Percentiles rank a stretch among this genome's conserved stretches.
Evolutionary conservation across 2,888 invertebrate species (phyloP).

Genomic region (Myopa testacea): DNA sequence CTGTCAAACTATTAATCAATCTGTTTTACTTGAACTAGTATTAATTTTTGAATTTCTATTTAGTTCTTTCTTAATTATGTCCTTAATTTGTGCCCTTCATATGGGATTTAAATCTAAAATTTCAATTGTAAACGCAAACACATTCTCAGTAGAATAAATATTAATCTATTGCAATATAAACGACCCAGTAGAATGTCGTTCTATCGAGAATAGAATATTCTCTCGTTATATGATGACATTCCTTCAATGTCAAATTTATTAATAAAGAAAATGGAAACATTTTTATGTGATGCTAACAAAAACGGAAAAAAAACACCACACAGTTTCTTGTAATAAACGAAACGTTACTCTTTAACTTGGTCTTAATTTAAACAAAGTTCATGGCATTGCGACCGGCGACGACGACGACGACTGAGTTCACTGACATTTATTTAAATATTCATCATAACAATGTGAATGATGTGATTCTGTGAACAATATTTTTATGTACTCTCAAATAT

Average conservation of each 20-base stretch:
- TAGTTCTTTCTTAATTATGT: too few relatives aligned
- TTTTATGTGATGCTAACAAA: not conserved
- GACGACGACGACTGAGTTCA: not conserved
- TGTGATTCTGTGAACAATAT: not conserved
- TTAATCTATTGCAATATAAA: too few relatives aligned
- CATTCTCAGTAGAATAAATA: too few relatives aligned
- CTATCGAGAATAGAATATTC: too few relatives aligned
- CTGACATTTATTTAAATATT: not conserved
- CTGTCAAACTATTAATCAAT: too few relatives aligned
- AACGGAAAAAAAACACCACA: not conserved
- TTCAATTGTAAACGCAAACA: too few relatives aligned
- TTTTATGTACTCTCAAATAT: not conserved
- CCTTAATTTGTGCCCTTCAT: too few relatives aligned
- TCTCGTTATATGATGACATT: too few relatives aligned
- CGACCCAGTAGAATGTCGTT: too few relatives aligned
- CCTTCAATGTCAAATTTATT: not conserved
- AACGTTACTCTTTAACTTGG: not conserved
- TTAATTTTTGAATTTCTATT: too few relatives aligned
- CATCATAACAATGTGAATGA: not conserved
- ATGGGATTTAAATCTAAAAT: too few relatives aligned
- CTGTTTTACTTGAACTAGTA: too few relatives aligned
- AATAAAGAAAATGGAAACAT: not conserved
- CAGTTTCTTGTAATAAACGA: not conserved
- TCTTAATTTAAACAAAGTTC: constrained; percentile 22
- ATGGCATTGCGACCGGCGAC: not conserved